These are phyloP conservation scores for Clivina fossor DNA, from an alignment of 2,888 invertebrate species.

Conservation along the genomic window DNA sequence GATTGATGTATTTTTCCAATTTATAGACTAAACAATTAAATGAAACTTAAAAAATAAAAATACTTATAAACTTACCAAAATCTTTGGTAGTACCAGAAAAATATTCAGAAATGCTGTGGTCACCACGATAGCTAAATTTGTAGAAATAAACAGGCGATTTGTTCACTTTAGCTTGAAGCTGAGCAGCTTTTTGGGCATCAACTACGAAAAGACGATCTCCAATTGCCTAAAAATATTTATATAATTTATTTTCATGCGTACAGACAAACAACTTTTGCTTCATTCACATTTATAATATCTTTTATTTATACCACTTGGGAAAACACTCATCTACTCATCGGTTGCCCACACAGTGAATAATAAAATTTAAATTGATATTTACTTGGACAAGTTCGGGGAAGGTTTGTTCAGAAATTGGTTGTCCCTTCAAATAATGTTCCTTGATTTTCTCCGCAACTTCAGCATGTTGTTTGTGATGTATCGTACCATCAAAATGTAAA, in stretches of 20 bases:
- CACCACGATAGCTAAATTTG: constrained; percentile 63
- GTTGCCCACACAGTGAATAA: too few species aligned
- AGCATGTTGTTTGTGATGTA: constrained; percentile 48
- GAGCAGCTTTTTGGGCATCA: constrained; percentile 63
- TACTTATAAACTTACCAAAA: constrained; percentile 64
- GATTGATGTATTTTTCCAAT: too few species aligned
- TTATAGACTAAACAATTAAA: too few species aligned
- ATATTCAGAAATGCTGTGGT: constrained; percentile 59
- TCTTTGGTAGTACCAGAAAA: constrained; percentile 58
- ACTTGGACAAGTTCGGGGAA: constrained; percentile 39
- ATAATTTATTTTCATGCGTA: too few species aligned
- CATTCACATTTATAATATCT: too few species aligned
- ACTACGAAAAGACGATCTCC: constrained; percentile 66
- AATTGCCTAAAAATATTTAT: constrained; percentile 58
- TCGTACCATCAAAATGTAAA: constrained; percentile 64
- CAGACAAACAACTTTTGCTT: too few species aligned
- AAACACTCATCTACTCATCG: too few species aligned
- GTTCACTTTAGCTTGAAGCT: constrained; percentile 59
- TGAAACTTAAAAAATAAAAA: too few species aligned
- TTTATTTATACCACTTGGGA: too few species aligned
- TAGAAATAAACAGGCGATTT: constrained; percentile 66
- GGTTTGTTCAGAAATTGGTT: constrained; percentile 51
- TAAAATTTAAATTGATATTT: too few species aligned
- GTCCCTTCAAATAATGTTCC: constrained; percentile 58
- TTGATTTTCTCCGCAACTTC: constrained; percentile 58